Percentiles rank a stretch among this genome's conserved stretches.
Evolutionary conservation across 2,888 invertebrate species (phyloP).

Genomic region (Phortica okadai): DNA sequence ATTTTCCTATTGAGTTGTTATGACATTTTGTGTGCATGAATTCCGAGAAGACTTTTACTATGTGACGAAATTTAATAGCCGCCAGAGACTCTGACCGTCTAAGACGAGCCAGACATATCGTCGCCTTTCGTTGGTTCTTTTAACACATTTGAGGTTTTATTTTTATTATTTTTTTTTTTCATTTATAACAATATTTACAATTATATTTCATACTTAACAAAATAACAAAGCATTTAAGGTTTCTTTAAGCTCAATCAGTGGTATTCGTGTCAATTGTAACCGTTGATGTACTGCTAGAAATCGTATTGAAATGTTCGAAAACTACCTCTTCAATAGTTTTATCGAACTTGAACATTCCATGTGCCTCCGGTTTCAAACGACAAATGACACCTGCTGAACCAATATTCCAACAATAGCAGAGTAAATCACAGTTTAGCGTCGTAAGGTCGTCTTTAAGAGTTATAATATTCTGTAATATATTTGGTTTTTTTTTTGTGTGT

Average conservation of each 20-base stretch:
- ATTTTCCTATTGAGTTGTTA: conserved; percentile 62
- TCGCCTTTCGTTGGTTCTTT: conserved; percentile 47
- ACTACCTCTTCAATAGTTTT: conserved; percentile 63
- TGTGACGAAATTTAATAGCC: conserved; percentile 49
- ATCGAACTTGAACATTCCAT: conserved; percentile 65
- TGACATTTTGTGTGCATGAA: conserved; percentile 55
- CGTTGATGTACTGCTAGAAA: conserved; percentile 61
- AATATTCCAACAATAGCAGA: conserved; percentile 78
- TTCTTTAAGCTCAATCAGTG: conserved; percentile 18
- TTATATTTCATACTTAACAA: not conserved
- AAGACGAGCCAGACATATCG: conserved; percentile 39
- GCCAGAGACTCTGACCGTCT: not conserved
- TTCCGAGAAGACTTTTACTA: conserved; percentile 61
- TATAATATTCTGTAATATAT: conserved; percentile 77
- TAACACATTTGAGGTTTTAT: conserved; percentile 46
- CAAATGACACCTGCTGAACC: conserved; percentile 73
- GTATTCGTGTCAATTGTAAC: conserved; percentile 49
- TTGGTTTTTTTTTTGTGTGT: not conserved
- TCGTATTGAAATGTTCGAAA: conserved; percentile 74
- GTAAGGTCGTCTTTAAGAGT: conserved; percentile 78
- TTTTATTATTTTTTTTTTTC: too few relatives aligned
- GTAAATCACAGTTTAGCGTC: conserved; percentile 77
- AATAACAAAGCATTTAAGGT: not conserved
- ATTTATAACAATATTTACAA: conserved; percentile 35
- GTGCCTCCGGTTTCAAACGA: conserved; percentile 62